A percentile compares a stretch with the other conserved stretches of the same genome.
Evolutionary conservation across 2,113 vertebrate genomes (phyloP).

Genomic region (Potamarius usumacintae): DNA sequence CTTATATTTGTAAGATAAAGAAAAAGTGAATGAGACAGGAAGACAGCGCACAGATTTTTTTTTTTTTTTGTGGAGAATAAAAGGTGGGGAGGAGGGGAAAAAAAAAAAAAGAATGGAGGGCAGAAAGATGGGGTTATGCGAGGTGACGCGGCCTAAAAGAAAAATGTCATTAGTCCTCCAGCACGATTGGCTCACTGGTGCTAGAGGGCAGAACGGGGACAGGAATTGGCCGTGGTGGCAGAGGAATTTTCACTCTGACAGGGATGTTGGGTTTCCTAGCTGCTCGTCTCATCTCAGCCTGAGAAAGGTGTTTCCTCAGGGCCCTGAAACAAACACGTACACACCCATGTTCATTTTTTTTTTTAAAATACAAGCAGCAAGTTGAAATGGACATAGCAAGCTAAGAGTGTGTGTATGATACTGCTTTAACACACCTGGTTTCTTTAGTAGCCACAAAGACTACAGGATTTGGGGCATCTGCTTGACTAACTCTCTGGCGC

Average conservation of each 20-base stretch:
- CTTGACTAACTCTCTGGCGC: constrained; percentile 89
- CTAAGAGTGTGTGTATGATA: neutral
- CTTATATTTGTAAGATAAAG: neutral
- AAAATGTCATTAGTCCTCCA: constrained; percentile 81
- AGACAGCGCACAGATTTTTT: neutral
- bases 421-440: constrained; percentile 76
- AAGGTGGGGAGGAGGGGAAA: too few relatives aligned
- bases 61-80: neutral
- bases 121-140: constrained; percentile 15
- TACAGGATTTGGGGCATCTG: constrained; percentile 90
- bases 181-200: constrained; percentile 91
- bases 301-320: constrained; percentile 87
- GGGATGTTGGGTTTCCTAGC: constrained; percentile 86
- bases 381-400: neutral
- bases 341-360: neutral
- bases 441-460: constrained; percentile 94
- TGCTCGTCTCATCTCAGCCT: constrained; percentile 87
- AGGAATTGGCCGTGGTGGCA: constrained; percentile 71
- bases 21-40: neutral
- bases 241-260: constrained; percentile 81
- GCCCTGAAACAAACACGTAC: constrained; percentile 69
- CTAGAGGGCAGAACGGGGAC: constrained; percentile 79
- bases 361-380: neutral
- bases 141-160: constrained; percentile 29
- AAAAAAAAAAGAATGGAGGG: constrained; percentile 11